phyloP scores from a whole-genome alignment of 1,140 invertebrate genomes.

The Diabrotica undecimpunctata region DNA sequence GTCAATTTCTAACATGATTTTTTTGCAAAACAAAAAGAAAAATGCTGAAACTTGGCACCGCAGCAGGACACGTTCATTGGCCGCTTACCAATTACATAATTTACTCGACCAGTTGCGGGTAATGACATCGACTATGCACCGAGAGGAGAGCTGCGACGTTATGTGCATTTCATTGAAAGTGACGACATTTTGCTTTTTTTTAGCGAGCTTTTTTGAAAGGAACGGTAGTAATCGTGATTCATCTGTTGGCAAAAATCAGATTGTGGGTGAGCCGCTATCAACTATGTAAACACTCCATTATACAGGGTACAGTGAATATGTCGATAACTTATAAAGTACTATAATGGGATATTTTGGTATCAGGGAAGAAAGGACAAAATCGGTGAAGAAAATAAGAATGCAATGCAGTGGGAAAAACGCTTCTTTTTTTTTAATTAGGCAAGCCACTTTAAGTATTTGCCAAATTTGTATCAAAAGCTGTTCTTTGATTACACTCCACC shows the following conservation, averaged over 20 bases:
- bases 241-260: background rate
- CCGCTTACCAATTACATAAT: constrained; percentile 47
- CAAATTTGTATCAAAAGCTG: too few relatives aligned
- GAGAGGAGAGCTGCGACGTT: background rate
- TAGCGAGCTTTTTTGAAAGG: background rate
- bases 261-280: background rate
- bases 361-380: too few relatives aligned
- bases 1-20: too few relatives aligned
- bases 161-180: background rate
- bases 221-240: background rate
- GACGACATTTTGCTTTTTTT: constrained; percentile 1
- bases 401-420: too few relatives aligned
- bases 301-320: too few relatives aligned
- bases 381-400: too few relatives aligned
- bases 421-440: too few relatives aligned
- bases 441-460: too few relatives aligned
- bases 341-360: too few relatives aligned
- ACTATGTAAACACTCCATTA: background rate
- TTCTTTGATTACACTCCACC: too few relatives aligned
- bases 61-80: constrained; percentile 46
- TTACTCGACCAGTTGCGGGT: constrained; percentile 42
- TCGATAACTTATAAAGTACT: too few relatives aligned
- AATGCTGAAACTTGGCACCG: constrained; percentile 25
- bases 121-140: constrained; percentile 37
- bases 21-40: constrained; percentile 2